Base-by-base conservation (phyloP, 2,888 invertebrate species). In the Acanthacorydalis orientalis region DNA sequence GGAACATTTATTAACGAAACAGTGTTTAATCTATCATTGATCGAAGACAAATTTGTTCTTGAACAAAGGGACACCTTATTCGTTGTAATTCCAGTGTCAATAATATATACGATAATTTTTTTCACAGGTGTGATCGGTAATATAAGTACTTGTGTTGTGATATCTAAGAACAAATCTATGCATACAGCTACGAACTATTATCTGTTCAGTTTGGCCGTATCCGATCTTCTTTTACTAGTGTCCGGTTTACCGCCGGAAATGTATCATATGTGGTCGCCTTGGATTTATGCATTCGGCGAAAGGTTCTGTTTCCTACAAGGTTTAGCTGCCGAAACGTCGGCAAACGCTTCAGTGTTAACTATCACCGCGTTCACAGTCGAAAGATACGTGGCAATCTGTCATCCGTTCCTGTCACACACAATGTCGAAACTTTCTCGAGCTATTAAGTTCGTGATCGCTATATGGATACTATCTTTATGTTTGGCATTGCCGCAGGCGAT, bases 381-480 rank as follows among this genome's bases (percentile, higher is more conserved):
- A 59, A 65, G 82, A 43, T 83, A 80, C 62, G 64, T 81, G 7
- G 81, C 81, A 0, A 80, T 82, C 42, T 80, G 80, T 55, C 77
- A 78, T 57, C 80, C 80, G 0, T 75, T 82, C 57, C 61, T 74
- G 16, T 70, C 78, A 1, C 90, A 91, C 60, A 86, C 86, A 51
- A 83, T 89, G 79, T 89, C 90, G 4, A 88, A 88, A 58, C 67
- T 92, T 38, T 82, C 87, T 12, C 72, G 93, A 32, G 91, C 88
- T 9, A 72, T 86, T 48, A 83, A 83, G 59, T 78, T 87, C 56
- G 85, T 93, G 38, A 63, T 87, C 16, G 66, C 77, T 39, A 77
- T 92, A 52, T 95, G 93, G 93, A 60, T 85, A 46, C 67, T 80
- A 1, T 82, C 90, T 0, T 64, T 89, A 53, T 69, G 77, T 51